These are phyloP conservation scores for Heliangelus exortis DNA, from an alignment of 2,797 vertebrate species.

Conservation along the genomic window DNA sequence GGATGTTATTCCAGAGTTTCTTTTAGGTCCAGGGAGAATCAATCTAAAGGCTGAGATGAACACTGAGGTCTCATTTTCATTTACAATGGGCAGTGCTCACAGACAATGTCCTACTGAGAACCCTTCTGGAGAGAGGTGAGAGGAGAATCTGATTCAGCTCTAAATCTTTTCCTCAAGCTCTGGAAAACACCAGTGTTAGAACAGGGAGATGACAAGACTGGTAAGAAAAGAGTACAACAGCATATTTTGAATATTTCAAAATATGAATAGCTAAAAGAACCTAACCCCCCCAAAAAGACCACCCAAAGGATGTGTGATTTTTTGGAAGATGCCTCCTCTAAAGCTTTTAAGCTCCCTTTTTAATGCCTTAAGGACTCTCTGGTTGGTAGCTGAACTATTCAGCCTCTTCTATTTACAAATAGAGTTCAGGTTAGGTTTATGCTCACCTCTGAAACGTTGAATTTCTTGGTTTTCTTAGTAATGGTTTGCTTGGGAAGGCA, in stretches of 20 bases:
- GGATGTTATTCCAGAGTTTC: background rate
- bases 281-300: background rate
- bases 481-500: background rate
- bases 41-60: background rate
- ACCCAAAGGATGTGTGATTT: background rate
- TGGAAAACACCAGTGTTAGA: background rate
- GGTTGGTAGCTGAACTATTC: background rate
- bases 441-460: background rate
- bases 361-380: background rate
- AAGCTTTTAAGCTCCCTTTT: background rate
- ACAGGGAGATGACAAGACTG: background rate
- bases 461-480: background rate
- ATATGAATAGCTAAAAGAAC: background rate
- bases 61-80: background rate
- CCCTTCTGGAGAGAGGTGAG: background rate
- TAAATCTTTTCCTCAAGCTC: background rate
- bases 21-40: background rate
- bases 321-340: background rate
- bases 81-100: conserved; percentile 6
- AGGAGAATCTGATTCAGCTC: background rate
- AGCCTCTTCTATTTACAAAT: background rate
- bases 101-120: background rate
- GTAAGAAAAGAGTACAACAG: background rate
- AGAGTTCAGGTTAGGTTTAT: background rate
- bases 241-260: background rate